Evolutionary conservation across 1,140 invertebrate genomes (phyloP), one percentile per base, ranked within the genome.

Genomic region (Aphaenogaster ashmeadi): DNA sequence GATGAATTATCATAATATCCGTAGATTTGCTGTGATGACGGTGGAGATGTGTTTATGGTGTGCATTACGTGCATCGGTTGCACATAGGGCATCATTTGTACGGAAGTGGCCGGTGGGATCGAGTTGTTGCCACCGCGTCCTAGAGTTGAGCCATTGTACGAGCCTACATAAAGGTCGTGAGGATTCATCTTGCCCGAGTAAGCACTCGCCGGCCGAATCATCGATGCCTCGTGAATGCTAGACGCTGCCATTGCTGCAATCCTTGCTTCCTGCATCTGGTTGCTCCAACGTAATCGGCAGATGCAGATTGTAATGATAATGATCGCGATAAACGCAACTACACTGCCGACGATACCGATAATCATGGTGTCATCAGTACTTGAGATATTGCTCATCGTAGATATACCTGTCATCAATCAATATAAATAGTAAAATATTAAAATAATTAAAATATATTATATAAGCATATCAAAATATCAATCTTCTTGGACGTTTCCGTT

Each of bases 341-440:
- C 98, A 18, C 98, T 98, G 2, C 98, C 98, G 0, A 99, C 98
- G 88, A 99, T 98, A 4, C 98, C 98, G 75, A 99, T 98, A 69
- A 99, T 99, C 0, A 99, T 94, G 2, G 98, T 98, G 90, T 99
- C 98, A 91, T 99, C 98, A 87, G 98, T 98, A 64, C 96, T 97
- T 0, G 98, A 96, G 3, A 96, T 96, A 9, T 96, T 90, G 21
- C 89, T 91, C 5, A 96, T 84, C 96, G 66, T 9, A 11, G 86
- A 64, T 93, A 77, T 96, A 96, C 80, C 71, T 27, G 96, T 96
- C 9, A 15, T 13, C 2, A 67, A 52, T 67, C 3, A 67, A 9
- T 18, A 52, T n/a, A 88, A 60, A 11, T 27, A 41, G 27, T 27
- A 27, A 27, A 27, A 27, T 27, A 27, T 27, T 27, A 27, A 27